Evolutionary conservation across 2,888 invertebrate genomes (phyloP).

Genomic region (Tanypteryx hageni): DNA sequence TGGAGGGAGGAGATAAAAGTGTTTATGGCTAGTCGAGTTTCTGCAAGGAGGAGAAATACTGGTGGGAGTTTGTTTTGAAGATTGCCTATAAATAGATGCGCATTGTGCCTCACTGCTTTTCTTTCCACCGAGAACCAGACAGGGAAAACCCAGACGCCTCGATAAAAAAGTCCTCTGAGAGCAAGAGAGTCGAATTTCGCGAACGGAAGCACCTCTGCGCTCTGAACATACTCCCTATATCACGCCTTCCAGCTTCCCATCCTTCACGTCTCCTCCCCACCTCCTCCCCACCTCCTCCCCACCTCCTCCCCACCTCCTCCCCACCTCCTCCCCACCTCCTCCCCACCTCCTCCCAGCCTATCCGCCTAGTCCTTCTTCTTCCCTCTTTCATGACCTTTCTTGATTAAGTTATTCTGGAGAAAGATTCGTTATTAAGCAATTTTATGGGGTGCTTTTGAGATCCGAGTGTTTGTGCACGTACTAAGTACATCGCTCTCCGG

Average conservation of each 20-base stretch:
- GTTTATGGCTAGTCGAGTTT: background rate
- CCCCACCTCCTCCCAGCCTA: background rate
- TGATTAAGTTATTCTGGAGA: too few species aligned
- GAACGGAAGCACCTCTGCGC: background rate
- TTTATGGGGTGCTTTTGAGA: too few species aligned
- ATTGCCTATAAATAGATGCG: background rate
- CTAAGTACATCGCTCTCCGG: too few species aligned
- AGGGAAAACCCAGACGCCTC: slow-evolving; percentile 3
- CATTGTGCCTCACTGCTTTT: background rate
- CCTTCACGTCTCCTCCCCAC: background rate
- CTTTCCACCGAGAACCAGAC: background rate
- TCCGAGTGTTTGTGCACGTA: too few species aligned
- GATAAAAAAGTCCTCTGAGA: background rate
- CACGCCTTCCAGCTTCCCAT: background rate
- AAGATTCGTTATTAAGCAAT: too few species aligned
- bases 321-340: background rate
- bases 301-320: background rate
- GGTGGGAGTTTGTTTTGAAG: slow-evolving; percentile 10
- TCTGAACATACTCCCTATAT: background rate
- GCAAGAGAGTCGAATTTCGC: background rate
- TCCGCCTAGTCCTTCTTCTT: background rate
- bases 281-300: background rate
- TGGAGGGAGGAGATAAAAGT: background rate
- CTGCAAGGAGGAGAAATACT: background rate
- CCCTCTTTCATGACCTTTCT: too few species aligned